Base-by-base conservation (phyloP, 2,888 invertebrate species). In the Lamellibrachia columna region DNA sequence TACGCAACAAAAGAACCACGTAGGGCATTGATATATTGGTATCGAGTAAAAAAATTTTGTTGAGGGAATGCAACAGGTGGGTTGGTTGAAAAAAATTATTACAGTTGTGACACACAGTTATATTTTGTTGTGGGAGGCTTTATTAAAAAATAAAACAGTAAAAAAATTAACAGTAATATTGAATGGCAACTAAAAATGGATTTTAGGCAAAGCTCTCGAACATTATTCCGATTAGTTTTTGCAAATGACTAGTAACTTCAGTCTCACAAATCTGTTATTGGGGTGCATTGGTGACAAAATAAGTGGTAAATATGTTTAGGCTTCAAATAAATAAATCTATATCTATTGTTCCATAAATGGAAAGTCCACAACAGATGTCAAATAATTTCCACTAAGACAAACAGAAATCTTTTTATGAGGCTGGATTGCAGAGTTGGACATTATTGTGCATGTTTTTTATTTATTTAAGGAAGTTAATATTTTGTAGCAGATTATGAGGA, bases 1-100 rank as follows among this genome's bases (percentile, higher is more conserved):
- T 96, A 75, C 1, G 75, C 75, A 75, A 58, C 22, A 75, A 75
- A 75, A 75, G 3, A 75, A 15, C 75, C 22, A 15, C 40, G 40
- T 40, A 40, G 40, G 40, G 40, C 75, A 75, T n/a, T 75, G 15
- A 75, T n/a, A 75, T 75, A 75, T 75, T 75, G 75, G 75, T 75
- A 22, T 22, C 1, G 75, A 75, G 75, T 22, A 75, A 75, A 15
- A 15, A 40, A 40, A 15, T n/a, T 40, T 40, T 75, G 6, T n/a
- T 75, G 75, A 15, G 22, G 75, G 55, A 22, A 22, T 15, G 40
- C 40, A 40, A 40, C 40, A 40, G 0, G 40, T 1, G 40, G 40
- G 40, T 40, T 40, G 40, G 75, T 22, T 15, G 15, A 22, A 3
- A 22, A 75, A 11, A 15, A 11, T 22, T 75, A 11, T 3, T 22